Base-by-base conservation (phyloP, 2,113 vertebrate species). In the Hystrix cristata region DNA sequence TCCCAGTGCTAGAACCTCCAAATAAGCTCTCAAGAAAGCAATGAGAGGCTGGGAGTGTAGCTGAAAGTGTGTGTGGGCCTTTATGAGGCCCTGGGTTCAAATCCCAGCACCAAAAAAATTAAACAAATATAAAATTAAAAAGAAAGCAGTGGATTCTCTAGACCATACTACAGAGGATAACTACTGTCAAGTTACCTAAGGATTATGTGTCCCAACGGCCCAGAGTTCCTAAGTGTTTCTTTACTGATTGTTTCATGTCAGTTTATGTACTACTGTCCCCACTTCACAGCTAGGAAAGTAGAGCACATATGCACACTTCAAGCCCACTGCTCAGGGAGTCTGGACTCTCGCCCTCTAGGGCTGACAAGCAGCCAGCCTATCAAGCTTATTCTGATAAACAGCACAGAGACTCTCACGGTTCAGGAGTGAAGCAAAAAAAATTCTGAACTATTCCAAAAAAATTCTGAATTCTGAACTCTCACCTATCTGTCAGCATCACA, bases 381-480 rank as follows among this genome's bases (percentile, higher is more conserved):
- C 13, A 78, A 83, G 57, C 16, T 93, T 74, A 67, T 57, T 74
- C 62, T 80, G 78, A 91, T 46, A 90, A 96, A 6, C 67, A 71
- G 48, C 7, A 74, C 13, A 55, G 8, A 64, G 4, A 51, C 46
- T 57, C 14, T 59, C 57, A 93, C 15, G 19, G 31, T 94, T 90
- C n/a, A 71, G 87, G 14, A 67, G 88, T 79, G 55, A 97, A 90
- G 62, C 48, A 94, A 90, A 29, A 79, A 85, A 92, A 92, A 38
- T 27, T 31, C 84, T 55, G 48, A 81, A 55, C 72, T 80, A 86
- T 0, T 65, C 27, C 82, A 25, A 29, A 79, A 85, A 92, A 92
- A 38, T 27, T 31, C 84, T 55, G 48, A 81, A 55, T 78, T 80
- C 82, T 19, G 23, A 72, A 84, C 23, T 85, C 34, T 57, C 71